Evolutionary conservation across 1,140 invertebrate genomes (phyloP).

Genomic region (Paraescarpia echinospica): DNA sequence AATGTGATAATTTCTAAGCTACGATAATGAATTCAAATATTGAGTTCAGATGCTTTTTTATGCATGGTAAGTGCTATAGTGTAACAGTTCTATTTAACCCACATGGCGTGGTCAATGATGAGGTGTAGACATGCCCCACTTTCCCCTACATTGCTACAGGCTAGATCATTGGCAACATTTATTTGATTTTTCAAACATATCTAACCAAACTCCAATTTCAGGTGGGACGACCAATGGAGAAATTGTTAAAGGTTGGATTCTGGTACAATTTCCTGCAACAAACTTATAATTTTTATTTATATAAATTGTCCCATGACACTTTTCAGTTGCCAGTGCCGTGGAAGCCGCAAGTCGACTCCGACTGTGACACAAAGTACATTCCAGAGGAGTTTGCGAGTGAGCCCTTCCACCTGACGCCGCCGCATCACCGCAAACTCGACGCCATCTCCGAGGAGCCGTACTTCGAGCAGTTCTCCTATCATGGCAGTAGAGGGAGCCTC

Average conservation of each 20-base stretch:
- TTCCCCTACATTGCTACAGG: too few species aligned
- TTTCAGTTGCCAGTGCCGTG: constrained; percentile 51
- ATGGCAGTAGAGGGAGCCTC: constrained; percentile 53
- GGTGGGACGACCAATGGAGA: not conserved
- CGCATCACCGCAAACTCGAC: constrained; percentile 56
- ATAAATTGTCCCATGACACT: not conserved
- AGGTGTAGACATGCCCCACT: too few species aligned
- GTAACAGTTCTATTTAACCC: too few species aligned
- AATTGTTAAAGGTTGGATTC: not conserved
- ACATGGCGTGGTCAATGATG: too few species aligned
- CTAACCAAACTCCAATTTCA: not conserved
- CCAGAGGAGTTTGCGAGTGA: constrained; percentile 56
- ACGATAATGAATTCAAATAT: too few species aligned
- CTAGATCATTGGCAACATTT: too few species aligned
- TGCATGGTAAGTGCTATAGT: too few species aligned
- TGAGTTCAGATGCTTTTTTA: too few species aligned
- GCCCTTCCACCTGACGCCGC: constrained; percentile 46
- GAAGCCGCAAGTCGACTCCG: constrained; percentile 52
- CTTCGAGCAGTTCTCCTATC: constrained; percentile 80
- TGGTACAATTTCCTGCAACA: too few species aligned
- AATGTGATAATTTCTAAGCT: too few species aligned
- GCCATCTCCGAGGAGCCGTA: constrained; percentile 70
- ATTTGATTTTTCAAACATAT: not conserved
- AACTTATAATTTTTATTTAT: not conserved
- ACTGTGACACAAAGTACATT: constrained; percentile 55